A percentile compares a stretch with the other conserved stretches of the same genome.
These are phyloP conservation scores for Rhea americana DNA, from an alignment of 2,113 vertebrate genomes.

Conservation along the genomic window DNA sequence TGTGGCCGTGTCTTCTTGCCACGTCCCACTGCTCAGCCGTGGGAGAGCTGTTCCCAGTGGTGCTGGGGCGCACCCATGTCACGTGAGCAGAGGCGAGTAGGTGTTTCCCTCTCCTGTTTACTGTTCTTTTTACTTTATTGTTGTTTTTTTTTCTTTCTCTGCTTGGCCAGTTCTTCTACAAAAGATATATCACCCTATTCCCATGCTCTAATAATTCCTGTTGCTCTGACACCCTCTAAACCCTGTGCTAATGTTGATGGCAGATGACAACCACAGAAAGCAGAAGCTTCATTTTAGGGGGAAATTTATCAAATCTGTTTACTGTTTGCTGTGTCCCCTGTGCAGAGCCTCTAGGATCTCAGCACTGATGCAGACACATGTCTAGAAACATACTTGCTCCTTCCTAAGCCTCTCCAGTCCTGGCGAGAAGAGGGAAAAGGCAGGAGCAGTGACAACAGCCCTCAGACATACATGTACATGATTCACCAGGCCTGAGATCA, in stretches of 20 bases:
- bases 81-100: not conserved
- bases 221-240: constrained; percentile 35
- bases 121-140: not conserved
- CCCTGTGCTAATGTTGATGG: not conserved
- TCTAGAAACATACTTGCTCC: constrained; percentile 4
- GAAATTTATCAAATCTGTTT: constrained; percentile 51
- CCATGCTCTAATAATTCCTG: constrained; percentile 28
- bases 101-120: not conserved
- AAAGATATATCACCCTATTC: not conserved
- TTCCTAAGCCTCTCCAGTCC: not conserved
- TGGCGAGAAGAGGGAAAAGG: not conserved
- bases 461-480: not conserved
- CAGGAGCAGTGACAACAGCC: not conserved
- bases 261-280: constrained; percentile 47
- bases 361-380: constrained; percentile 3
- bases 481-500: not conserved
- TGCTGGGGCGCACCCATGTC: fast-evolving
- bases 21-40: fast-evolving
- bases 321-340: constrained; percentile 8
- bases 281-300: constrained; percentile 50
- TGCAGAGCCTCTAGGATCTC: constrained; percentile 22
- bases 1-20: fast-evolving
- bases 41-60: not conserved
- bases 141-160: not conserved
- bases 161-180: not conserved